Conservation (phyloP, 2,797 vertebrate genomes). For the Hipposideros larvatus region DNA sequence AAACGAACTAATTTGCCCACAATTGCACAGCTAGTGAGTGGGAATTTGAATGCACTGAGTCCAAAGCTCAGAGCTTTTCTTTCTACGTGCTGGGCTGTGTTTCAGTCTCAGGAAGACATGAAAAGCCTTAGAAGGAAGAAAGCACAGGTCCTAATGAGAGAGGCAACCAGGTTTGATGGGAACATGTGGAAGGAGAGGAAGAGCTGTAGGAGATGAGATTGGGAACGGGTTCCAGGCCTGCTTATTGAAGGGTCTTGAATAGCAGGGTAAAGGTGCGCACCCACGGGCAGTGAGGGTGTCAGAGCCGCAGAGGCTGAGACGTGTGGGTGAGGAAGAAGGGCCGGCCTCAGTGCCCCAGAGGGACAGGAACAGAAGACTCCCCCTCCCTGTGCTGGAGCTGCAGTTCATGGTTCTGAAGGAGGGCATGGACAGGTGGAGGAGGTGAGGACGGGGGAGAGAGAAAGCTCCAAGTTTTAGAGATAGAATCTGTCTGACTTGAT, state of each 20-base stretch:
- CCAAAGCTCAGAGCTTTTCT: no score
- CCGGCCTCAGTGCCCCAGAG: background rate
- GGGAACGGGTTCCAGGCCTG: background rate
- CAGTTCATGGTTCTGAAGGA: no score
- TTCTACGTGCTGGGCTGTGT: no score
- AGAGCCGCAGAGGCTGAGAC: background rate
- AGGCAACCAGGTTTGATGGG: background rate
- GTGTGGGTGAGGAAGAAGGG: background rate
- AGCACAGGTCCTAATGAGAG: background rate
- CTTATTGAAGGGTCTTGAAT: background rate
- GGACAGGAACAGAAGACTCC: background rate
- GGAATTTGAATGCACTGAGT: no score
- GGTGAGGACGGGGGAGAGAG: background rate
- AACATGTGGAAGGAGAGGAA: background rate
- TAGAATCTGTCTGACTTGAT: background rate
- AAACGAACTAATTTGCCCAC: no score
- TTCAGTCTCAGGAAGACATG: background rate
- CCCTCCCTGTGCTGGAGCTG: no score
- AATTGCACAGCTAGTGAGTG: no score
- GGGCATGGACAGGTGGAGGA: background rate
- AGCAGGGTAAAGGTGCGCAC: background rate
- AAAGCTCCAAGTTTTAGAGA: background rate
- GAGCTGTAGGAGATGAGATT: background rate
- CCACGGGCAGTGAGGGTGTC: background rate
- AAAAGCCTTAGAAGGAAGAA: background rate